Conservation (phyloP, 2,797 vertebrate species). For the Myotis findleyi region DNA sequence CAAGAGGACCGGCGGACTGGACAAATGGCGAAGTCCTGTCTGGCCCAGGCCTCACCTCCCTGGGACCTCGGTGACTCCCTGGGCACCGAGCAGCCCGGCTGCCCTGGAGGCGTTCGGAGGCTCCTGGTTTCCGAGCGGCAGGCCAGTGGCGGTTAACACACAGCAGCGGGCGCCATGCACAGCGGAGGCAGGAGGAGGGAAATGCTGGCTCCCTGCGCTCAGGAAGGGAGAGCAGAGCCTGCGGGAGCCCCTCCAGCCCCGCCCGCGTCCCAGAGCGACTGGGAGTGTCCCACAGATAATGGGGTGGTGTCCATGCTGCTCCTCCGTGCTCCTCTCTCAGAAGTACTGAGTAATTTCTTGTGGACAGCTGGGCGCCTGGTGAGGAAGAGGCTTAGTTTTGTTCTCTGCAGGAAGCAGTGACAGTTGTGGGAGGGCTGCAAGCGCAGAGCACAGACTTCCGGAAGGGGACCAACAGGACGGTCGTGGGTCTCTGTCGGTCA, state of each 20-base stretch:
- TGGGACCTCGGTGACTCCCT: not conserved
- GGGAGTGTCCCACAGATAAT: conserved; percentile 54
- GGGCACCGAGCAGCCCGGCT: not conserved
- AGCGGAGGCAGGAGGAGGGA: not conserved
- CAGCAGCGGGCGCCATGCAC: not conserved
- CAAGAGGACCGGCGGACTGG: not conserved
- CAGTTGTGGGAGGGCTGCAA: not conserved
- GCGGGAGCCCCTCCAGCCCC: too few species aligned
- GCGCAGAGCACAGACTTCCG: not conserved
- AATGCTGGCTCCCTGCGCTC: not conserved
- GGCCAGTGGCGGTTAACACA: not conserved
- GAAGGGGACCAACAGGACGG: not conserved
- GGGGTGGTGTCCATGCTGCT: not conserved
- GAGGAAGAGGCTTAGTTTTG: conserved; percentile 65
- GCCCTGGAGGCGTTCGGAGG: not conserved
- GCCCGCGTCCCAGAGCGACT: too few species aligned
- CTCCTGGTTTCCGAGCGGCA: not conserved
- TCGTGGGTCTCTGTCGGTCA: not conserved
- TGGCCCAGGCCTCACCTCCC: not conserved
- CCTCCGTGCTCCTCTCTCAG: conserved; percentile 55
- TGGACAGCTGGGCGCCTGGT: conserved; percentile 60
- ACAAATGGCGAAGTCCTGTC: fast-evolving
- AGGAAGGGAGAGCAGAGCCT: not conserved
- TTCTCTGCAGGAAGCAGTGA: conserved; percentile 60
- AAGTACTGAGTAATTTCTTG: conserved; percentile 68